Conservation (phyloP, 2,888 invertebrate genomes). For the Lepidocyrtoides sp. region DNA sequence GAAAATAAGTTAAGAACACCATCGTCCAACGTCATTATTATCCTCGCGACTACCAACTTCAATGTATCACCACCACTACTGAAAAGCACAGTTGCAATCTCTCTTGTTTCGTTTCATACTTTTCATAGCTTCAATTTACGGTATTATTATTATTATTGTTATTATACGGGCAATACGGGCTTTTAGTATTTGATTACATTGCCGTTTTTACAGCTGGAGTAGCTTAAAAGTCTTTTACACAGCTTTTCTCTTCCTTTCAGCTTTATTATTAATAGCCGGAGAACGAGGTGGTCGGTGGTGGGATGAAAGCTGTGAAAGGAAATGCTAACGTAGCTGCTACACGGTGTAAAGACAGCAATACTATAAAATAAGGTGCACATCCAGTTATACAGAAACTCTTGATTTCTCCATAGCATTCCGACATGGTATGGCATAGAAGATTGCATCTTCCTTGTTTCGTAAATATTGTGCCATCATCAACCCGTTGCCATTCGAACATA, state of each 20-base stretch:
- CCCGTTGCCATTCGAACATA: background rate
- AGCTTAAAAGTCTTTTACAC: slow-evolving; percentile 56
- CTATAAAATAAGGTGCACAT: slow-evolving; percentile 30
- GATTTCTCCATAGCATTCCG: too few species aligned
- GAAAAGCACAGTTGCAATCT: background rate
- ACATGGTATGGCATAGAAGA: too few species aligned
- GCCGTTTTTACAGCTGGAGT: slow-evolving; percentile 36
- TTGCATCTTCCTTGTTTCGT: background rate
- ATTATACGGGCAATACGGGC: slow-evolving; percentile 19
- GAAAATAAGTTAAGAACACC: slow-evolving; percentile 2
- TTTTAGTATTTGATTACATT: slow-evolving; percentile 51
- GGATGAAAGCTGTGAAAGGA: background rate
- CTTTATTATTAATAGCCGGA: slow-evolving; percentile 38
- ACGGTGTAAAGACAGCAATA: background rate
- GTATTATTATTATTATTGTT: slow-evolving; percentile 5
- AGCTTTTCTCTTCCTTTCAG: slow-evolving; percentile 46
- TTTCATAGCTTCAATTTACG: background rate
- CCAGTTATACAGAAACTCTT: slow-evolving; percentile 2
- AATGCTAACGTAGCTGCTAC: background rate
- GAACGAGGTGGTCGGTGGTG: background rate
- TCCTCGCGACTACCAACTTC: too few species aligned
- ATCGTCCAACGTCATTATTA: background rate
- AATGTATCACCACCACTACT: background rate
- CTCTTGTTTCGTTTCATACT: background rate
- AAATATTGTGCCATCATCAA: background rate